phyloP scores from a whole-genome alignment of 2,113 vertebrate species.

The Empidonax alnorum region DNA sequence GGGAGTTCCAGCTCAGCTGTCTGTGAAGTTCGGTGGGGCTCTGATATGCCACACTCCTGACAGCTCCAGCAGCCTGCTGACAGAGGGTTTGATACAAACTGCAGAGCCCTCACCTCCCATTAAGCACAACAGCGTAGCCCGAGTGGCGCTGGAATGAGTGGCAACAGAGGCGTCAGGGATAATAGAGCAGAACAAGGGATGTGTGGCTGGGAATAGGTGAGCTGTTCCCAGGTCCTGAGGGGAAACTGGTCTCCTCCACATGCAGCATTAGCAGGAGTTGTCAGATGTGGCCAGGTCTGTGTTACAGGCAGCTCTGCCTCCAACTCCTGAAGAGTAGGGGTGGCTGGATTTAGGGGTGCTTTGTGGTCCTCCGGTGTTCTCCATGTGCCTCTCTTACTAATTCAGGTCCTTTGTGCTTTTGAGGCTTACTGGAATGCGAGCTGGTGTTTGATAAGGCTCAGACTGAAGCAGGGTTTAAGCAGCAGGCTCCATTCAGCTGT shows the following conservation, averaged over 20 bases:
- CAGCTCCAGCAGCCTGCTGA: conserved; percentile 51
- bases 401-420: not conserved
- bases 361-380: not conserved
- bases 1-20: conserved; percentile 39
- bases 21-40: conserved; percentile 25
- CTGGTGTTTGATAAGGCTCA: not conserved
- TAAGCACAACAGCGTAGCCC: conserved; percentile 12
- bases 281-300: not conserved
- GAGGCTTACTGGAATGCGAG: not conserved
- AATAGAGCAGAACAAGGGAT: conserved; percentile 38
- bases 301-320: not conserved
- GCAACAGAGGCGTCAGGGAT: conserved; percentile 34
- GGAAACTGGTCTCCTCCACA: not conserved
- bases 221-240: not conserved
- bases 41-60: conserved; percentile 35
- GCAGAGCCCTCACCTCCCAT: conserved; percentile 58
- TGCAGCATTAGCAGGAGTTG: not conserved
- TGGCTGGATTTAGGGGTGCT: not conserved
- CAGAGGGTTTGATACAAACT: conserved; percentile 54
- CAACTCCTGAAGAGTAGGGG: not conserved
- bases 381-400: not conserved
- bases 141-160: not conserved
- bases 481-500: not conserved
- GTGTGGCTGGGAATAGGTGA: not conserved
- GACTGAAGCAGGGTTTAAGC: not conserved